These are phyloP conservation scores for Leucopsar rothschildi DNA, from an alignment of 2,113 vertebrate genomes.

Conservation along the genomic window DNA sequence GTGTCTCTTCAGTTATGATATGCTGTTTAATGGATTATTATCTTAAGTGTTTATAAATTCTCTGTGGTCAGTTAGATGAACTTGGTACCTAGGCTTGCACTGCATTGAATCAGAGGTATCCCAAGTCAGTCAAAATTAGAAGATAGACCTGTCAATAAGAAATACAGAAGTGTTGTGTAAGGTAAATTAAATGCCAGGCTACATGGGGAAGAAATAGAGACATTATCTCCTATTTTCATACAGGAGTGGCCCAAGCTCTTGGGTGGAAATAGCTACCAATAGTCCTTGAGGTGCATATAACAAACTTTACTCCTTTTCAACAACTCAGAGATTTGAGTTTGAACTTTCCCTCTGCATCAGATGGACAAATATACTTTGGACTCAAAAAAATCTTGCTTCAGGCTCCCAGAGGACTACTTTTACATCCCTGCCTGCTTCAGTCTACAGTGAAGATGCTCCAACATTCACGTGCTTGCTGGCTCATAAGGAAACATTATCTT, in stretches of 20 bases:
- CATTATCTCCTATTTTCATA: background rate
- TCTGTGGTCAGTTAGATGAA: background rate
- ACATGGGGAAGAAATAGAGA: background rate
- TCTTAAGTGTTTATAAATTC: fast-evolving
- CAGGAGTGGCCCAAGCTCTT: background rate
- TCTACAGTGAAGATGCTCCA: background rate
- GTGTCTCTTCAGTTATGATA: background rate
- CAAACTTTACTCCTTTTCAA: background rate
- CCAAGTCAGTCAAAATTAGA: background rate
- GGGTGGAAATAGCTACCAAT: background rate
- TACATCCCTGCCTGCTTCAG: fast-evolving
- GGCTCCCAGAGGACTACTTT: background rate
- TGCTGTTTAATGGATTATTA: background rate
- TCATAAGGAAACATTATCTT: background rate
- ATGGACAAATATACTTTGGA: background rate
- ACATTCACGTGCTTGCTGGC: background rate
- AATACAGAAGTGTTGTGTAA: background rate
- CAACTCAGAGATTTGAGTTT: background rate
- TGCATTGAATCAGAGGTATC: background rate
- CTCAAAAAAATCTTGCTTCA: background rate
- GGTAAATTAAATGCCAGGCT: background rate
- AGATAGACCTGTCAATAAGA: background rate
- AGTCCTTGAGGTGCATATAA: background rate
- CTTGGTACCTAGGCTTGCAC: background rate
- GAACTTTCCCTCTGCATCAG: background rate